Conservation (phyloP, 2,797 vertebrate genomes). For the Pterois miles region DNA sequence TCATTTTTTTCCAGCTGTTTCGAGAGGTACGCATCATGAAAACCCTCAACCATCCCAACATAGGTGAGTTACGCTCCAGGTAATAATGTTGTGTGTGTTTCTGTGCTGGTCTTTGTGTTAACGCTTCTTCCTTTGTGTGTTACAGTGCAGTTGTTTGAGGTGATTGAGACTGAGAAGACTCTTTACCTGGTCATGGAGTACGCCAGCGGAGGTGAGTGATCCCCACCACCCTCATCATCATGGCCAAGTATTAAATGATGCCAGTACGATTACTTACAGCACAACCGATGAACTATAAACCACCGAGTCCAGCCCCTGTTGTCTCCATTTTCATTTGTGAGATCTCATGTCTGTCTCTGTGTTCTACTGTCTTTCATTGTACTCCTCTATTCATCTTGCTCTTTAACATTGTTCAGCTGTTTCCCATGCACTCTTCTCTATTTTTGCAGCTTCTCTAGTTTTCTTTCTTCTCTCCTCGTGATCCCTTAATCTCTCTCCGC, state of each 20-base stretch:
- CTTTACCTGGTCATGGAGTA: constrained; percentile 96
- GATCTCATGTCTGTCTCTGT: background rate
- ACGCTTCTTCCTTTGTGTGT: constrained; percentile 23
- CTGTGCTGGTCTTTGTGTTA: background rate
- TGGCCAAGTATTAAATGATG: background rate
- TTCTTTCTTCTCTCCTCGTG: constrained; percentile 7
- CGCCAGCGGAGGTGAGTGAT: constrained; percentile 90
- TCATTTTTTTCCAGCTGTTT: constrained; percentile 82
- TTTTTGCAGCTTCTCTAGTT: constrained; percentile 29
- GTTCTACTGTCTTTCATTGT: background rate
- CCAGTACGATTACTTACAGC: constrained; percentile 1
- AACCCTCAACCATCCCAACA: constrained; percentile 94
- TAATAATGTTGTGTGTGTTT: background rate
- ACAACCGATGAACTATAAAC: background rate
- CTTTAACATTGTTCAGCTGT: background rate
- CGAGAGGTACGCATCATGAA: constrained; percentile 97
- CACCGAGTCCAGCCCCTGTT: background rate
- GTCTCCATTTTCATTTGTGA: background rate
- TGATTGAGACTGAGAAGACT: constrained; percentile 94
- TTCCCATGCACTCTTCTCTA: constrained; percentile 21
- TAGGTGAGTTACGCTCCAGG: constrained; percentile 82
- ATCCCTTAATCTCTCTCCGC: constrained; percentile 18
- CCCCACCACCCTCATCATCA: background rate
- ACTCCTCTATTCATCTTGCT: background rate
- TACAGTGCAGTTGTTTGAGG: constrained; percentile 93